Evolutionary conservation across 2,113 vertebrate species (phyloP), one percentile per base, ranked within the genome.

Genomic region (Plectropomus leopardus): DNA sequence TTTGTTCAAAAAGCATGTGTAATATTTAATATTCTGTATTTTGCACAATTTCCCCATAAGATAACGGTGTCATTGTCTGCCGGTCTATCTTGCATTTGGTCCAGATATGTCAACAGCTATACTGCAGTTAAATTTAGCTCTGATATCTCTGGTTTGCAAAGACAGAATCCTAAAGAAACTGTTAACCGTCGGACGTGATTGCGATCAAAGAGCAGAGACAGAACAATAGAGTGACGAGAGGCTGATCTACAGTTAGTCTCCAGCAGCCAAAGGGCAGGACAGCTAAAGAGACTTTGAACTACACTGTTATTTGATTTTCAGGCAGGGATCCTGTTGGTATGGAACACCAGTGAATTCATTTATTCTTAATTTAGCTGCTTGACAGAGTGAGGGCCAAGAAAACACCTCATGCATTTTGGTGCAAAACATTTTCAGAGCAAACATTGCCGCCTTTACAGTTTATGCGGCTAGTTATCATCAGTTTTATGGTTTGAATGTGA

Each of bases 271-370:
- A 89, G 83, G 68, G 57, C 80, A 83, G 69, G 47, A 28, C 11
- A 34, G 40, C 59, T 76, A 55, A 74, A 24, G 69, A 87, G 89
- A 91, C 92, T 93, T 91, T 93, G 84, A 89, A 77, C 87, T 57
- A n/a, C 7, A 72, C 66, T 79, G 53, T 44, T 88, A 61, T 89
- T 90, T 91, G 77, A 81, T 86, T 87, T 88, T 76, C 10, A 66
- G 73, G 81, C 76, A 44, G 63, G 65, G 89, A 81, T 84, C 69
- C 21, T 60, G 80, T 89, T 73, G 72, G 67, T 54, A 58, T 77
- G 75, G 69, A 65, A 84, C 44, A 77, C 68, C 40, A 40, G 44
- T 64, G 1, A n/a, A 81, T 77, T n/a, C 36, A 80, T 80, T 44
- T 16, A 44, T 34, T 26, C 23, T 73, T 60, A 26, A 55, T 71